Conservation (phyloP, 2,113 vertebrate genomes). For the Gavia stellata region DNA sequence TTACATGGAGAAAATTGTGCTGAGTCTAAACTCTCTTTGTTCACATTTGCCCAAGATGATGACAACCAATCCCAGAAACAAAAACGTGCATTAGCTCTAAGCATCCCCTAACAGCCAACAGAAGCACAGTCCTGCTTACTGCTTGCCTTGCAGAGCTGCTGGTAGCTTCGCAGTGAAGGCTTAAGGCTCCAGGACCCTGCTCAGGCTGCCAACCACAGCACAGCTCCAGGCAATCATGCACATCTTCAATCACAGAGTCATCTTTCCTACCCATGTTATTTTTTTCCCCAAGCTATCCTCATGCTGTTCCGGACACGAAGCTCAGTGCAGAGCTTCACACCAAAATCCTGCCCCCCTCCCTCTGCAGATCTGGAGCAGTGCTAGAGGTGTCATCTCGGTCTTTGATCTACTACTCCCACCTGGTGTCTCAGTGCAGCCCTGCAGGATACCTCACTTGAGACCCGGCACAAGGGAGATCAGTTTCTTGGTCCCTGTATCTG, state of each 20-base stretch:
- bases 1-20: fast-evolving
- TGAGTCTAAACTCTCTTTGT: not conserved
- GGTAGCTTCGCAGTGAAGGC: not conserved
- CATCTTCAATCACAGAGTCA: not conserved
- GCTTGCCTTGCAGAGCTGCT: not conserved
- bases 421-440: not conserved
- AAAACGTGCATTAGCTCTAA: not conserved
- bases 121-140: not conserved
- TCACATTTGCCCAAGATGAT: not conserved
- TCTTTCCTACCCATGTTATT: not conserved
- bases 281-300: not conserved
- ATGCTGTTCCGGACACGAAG: not conserved
- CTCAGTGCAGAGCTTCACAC: fast-evolving
- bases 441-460: not conserved
- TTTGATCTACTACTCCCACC: not conserved
- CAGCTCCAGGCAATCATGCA: not conserved
- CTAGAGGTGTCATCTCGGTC: not conserved
- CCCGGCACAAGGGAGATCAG: not conserved
- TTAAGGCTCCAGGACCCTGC: not conserved
- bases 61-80: not conserved
- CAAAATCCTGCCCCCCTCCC: not conserved
- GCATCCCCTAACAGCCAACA: not conserved
- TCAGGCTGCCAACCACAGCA: not conserved
- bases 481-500: not conserved
- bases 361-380: not conserved